phyloP scores from a whole-genome alignment of 2,113 vertebrate genomes.

The Sarotherodon lohbergeri region DNA sequence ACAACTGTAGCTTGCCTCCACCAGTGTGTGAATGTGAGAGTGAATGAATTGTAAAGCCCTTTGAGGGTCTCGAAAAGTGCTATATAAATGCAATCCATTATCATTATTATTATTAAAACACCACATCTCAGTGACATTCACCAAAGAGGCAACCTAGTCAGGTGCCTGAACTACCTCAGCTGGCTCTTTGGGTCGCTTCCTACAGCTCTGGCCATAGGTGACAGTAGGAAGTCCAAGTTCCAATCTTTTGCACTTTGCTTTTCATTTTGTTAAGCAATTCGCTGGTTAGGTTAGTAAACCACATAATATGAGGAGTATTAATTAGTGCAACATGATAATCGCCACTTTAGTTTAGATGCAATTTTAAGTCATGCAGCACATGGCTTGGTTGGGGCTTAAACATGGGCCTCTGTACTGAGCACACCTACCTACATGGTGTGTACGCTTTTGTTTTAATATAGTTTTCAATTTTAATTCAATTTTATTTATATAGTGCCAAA shows the following conservation, averaged over 20 bases:
- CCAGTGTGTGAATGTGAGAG: no score
- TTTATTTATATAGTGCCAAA: neutral
- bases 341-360: neutral
- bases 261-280: neutral
- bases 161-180: neutral
- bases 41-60: no score
- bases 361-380: neutral
- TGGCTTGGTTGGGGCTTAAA: neutral
- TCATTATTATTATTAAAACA: no score
- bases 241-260: neutral
- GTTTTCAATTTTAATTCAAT: neutral
- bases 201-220: neutral
- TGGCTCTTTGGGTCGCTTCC: neutral
- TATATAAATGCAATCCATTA: no score
- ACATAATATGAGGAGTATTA: neutral
- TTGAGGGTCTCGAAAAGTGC: no score
- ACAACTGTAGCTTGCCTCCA: no score
- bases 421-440: neutral
- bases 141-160: neutral
- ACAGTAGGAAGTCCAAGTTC: neutral
- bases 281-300: conserved; percentile 3
- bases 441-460: neutral
- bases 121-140: neutral
- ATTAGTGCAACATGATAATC: neutral
- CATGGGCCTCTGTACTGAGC: neutral